A percentile compares a stretch with the other conserved stretches of the same genome.
Evolutionary conservation across 2,113 vertebrate genomes (phyloP).

Genomic region (Microcebus murinus): DNA sequence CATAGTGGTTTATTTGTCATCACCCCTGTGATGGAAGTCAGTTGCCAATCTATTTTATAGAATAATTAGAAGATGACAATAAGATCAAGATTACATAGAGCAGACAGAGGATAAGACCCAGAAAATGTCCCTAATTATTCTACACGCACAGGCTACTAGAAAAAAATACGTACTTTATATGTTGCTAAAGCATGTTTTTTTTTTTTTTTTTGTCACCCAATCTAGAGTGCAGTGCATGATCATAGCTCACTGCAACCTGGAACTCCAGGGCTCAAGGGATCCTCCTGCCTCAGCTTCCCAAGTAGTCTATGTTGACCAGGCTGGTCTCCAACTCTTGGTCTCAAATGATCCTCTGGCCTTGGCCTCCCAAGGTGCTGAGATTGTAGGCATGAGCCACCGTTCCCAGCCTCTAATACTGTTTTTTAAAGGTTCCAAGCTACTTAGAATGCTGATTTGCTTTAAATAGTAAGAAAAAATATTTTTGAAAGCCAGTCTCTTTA

Average conservation of each 20-base stretch:
- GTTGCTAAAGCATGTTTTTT: not conserved
- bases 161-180: not conserved
- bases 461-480: not conserved
- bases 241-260: no score
- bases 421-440: not conserved
- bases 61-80: not conserved
- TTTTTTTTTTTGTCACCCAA: no score
- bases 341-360: no score
- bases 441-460: constrained; percentile 14
- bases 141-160: not conserved
- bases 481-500: constrained; percentile 21
- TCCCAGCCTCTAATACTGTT: not conserved
- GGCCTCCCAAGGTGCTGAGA: no score
- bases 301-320: no score
- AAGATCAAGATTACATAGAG: not conserved
- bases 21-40: not conserved
- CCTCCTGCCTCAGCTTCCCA: no score
- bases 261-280: no score
- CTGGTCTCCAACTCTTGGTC: no score
- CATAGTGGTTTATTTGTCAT: not conserved
- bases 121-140: not conserved
- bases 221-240: no score
- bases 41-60: not conserved
- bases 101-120: not conserved
- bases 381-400: no score